These are phyloP conservation scores for Cyrtonyx montezumae DNA, from an alignment of 2,113 vertebrate genomes.

Conservation along the genomic window DNA sequence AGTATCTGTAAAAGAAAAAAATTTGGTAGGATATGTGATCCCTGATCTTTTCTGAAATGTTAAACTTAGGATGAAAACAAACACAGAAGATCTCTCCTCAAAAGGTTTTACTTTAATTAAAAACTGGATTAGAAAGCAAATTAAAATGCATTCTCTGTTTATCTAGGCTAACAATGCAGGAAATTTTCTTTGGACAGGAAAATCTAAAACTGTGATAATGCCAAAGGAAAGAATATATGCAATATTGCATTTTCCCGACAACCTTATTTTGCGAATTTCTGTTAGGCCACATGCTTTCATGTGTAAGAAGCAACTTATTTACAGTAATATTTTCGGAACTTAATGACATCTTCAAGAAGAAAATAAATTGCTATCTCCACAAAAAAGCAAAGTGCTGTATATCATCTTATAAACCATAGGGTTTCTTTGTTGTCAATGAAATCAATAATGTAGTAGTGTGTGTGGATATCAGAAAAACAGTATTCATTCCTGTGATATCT, in stretches of 20 bases:
- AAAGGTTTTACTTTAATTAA: conserved; percentile 46
- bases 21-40: not conserved
- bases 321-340: not conserved
- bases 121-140: conserved; percentile 37
- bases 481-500: not conserved
- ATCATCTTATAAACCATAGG: conserved; percentile 15
- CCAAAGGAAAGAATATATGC: conserved; percentile 5
- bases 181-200: not conserved
- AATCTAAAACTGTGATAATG: not conserved
- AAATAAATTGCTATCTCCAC: conserved; percentile 15
- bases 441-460: conserved; percentile 10
- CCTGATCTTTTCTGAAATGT: conserved; percentile 5
- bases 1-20: not conserved
- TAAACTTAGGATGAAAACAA: conserved; percentile 31
- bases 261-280: not conserved
- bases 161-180: not conserved
- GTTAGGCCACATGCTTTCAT: not conserved
- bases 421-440: conserved; percentile 35
- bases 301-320: conserved; percentile 8
- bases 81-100: not conserved
- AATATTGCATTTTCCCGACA: not conserved
- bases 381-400: conserved; percentile 2
- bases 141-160: not conserved
- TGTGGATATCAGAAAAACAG: conserved; percentile 9
- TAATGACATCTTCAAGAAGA: conserved; percentile 4